Base-by-base conservation (phyloP, 2,888 invertebrate species). In the Incurvaria masculella region DNA sequence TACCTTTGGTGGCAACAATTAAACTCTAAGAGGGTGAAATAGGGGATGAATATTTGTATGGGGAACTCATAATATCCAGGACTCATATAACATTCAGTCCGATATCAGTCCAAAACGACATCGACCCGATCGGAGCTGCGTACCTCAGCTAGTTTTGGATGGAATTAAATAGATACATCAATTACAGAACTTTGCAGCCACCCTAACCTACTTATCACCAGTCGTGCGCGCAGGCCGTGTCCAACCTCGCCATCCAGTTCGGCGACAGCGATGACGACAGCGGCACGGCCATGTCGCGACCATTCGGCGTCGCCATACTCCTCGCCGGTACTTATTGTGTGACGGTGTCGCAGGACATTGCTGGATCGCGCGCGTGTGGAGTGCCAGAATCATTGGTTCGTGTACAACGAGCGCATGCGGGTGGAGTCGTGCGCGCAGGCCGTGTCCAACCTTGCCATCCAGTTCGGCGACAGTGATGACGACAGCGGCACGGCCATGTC, bases 381-480 rank as follows among this genome's bases (percentile, higher is more conserved):
- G 73, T 94, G 97, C 63, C 96, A 95, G 72, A 96, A 97, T 67
- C 97, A 98, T 68, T 97, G 97, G 97, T 98, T 98, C 69, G 89
- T 94, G 33, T 97, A 96, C 76, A 93, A 97, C 61, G 97, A 97
- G 74, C 86, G 86, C 53, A 98, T 98, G 95, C 88, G 86, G 2
- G 93, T 98, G 2, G 99, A 99, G 72, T 97, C 97, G 6, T 95
- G 97, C 57, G 97, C 98, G 1, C 97, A 98, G 69, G 95, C 98
- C 3, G 98, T 99, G 1, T 97, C 98, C 40, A 97, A 98, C 70
- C 78, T 99, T 59, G 98, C 99, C n/a, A 94, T 99, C 63, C 95
- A 97, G 65, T 99, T 99, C 76, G 98, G 99, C 11, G 99, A 99
- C 68, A 97, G 97, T 55, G 97, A 97, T 64, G 92, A 92, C 61